Base-by-base conservation (phyloP, 2,113 vertebrate species). In the Anhinga rufa region DNA sequence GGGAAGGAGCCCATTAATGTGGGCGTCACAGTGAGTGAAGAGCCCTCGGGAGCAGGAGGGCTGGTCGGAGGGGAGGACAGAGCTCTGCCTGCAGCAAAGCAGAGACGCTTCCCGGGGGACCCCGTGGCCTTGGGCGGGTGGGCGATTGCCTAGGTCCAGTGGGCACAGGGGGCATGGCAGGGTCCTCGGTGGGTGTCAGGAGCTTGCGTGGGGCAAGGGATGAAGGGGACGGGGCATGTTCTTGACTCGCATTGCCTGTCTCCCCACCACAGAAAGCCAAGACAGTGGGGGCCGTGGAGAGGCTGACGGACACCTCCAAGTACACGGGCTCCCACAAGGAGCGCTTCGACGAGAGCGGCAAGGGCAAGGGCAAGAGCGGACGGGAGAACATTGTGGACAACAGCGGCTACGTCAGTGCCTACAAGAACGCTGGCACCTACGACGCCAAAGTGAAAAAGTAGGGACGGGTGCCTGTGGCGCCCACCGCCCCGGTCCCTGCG, bases 321-420 rank as follows among this genome's bases (percentile, higher is more conserved):
- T 99, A 99, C 98, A 99, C 99, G 0, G 99, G 99, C 2, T 99
- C 99, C 5, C 99, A 99, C 97, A 99, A 99, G 96, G 99, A 99
- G 72, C 99, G 99, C 80, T 99, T 99, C 0, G 99, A 99, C 0
- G 98, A 99, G 87, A 98, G 94, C 0, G 99, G 99, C 58, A 98
- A 98, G 83, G 99, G 99, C 72, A 99, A 98, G 96, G 99, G 99
- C 34, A 99, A 99, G 15, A 98, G 99, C 3, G 99, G 99, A 5
- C 98, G 99, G 3, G 99, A 99, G 97, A 98, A 99, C 96, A 94
- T 99, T 18, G 98, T 99, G 96, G 99, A 99, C 78, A 98, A 98
- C 97, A 99, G 99, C 1, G 99, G 99, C 83, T 99, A 99, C 1
- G 99, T 99, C 92, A 97, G 98, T 2, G 98, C 99, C 65, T 99